A percentile compares a stretch with the other conserved stretches of the same genome.
Evolutionary conservation across 2,113 vertebrate genomes (phyloP).

Genomic region (Phocoena sinus): DNA sequence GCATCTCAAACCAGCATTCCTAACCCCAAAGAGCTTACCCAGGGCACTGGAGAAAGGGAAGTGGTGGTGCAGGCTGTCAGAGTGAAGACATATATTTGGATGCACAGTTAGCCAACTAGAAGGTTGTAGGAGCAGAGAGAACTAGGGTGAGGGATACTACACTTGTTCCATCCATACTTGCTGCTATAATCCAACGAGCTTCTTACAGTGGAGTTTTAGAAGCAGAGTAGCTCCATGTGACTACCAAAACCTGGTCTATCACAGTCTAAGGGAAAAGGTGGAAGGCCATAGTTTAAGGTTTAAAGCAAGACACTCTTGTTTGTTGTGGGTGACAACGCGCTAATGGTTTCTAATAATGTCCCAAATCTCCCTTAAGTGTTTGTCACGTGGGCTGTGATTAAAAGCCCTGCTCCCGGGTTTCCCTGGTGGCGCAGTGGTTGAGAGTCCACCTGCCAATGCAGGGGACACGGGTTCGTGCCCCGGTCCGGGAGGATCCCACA

Average conservation of each 20-base stretch:
- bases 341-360: constrained; percentile 42
- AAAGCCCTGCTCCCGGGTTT: background rate
- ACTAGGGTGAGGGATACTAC: background rate
- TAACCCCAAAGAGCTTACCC: background rate
- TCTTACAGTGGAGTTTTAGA: background rate
- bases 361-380: background rate
- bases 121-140: background rate
- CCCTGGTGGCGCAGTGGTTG: too few species aligned
- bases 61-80: background rate
- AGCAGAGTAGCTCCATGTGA: background rate
- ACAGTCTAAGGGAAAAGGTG: background rate
- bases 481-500: too few species aligned
- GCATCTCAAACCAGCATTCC: background rate
- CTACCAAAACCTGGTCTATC: background rate
- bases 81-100: background rate
- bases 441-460: too few species aligned
- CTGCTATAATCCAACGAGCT: background rate
- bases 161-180: background rate
- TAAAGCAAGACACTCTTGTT: background rate
- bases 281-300: background rate
- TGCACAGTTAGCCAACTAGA: background rate
- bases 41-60: background rate
- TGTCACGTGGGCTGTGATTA: background rate
- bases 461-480: too few species aligned
- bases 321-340: background rate